Conservation (phyloP, 2,888 invertebrate genomes). For the Agrypnus murinus region DNA sequence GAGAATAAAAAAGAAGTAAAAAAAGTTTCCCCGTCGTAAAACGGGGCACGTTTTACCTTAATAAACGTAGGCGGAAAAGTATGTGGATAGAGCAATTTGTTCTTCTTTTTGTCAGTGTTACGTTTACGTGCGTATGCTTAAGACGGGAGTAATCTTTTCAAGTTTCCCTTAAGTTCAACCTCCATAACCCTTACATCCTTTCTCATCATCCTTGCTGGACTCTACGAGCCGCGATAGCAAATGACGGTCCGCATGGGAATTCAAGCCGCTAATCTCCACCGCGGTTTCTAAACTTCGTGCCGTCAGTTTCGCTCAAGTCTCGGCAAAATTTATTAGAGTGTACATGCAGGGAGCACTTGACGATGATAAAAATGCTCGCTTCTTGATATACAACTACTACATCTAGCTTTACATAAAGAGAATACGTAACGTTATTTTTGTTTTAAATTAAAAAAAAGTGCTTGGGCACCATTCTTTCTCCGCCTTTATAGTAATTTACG, state of each 20-base stretch:
- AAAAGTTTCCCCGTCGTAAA: constrained; percentile 33
- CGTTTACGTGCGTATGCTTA: constrained; percentile 44
- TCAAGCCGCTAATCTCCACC: constrained; percentile 54
- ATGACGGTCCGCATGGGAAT: constrained; percentile 54
- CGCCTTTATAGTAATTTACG: constrained; percentile 22
- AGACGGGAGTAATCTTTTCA: constrained; percentile 42
- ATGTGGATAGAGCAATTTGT: constrained; percentile 44
- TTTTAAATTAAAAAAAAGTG: constrained; percentile 34
- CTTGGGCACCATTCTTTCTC: constrained; percentile 22
- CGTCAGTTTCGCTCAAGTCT: constrained; percentile 42
- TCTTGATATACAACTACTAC: constrained; percentile 26
- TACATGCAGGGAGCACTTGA: constrained; percentile 40
- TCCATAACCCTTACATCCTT: constrained; percentile 42
- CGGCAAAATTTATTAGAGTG: constrained; percentile 45
- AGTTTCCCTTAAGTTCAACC: constrained; percentile 44
- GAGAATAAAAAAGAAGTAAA: constrained; percentile 18
- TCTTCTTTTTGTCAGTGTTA: constrained; percentile 39
- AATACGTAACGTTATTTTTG: constrained; percentile 8
- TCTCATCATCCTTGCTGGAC: constrained; percentile 48
- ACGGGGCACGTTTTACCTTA: constrained; percentile 32
- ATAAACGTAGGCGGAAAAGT: constrained; percentile 37
- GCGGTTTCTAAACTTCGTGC: constrained; percentile 51
- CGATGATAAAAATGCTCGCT: constrained; percentile 43
- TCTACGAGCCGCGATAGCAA: constrained; percentile 49
- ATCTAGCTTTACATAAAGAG: constrained; percentile 14